Percentiles rank a stretch among this genome's conserved stretches.
phyloP scores from a whole-genome alignment of 2,113 vertebrate genomes.

The Brachyhypopomus gauderio region DNA sequence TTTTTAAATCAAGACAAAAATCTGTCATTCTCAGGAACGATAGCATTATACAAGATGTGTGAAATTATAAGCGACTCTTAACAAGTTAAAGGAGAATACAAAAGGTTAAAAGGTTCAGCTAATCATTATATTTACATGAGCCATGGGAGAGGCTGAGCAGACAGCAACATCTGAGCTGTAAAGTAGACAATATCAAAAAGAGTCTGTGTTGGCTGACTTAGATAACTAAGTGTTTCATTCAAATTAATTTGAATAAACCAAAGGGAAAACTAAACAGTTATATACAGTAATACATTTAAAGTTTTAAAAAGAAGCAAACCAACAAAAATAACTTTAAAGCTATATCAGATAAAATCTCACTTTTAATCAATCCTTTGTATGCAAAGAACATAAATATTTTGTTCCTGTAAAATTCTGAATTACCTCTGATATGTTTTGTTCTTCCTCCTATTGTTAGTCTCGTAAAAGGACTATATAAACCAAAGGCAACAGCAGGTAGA shows the following conservation, averaged over 20 bases:
- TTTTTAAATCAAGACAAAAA: slow-evolving; percentile 55
- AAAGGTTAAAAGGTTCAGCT: slow-evolving; percentile 54
- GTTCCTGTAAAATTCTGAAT: slow-evolving; percentile 64
- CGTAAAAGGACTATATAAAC: slow-evolving; percentile 69
- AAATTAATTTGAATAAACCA: slow-evolving; percentile 60
- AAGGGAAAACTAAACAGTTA: slow-evolving; percentile 44
- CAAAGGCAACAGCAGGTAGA: slow-evolving; percentile 78
- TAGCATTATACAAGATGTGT: slow-evolving; percentile 49
- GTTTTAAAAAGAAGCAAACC: slow-evolving; percentile 32
- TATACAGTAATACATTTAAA: slow-evolving; percentile 63
- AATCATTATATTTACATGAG: slow-evolving; percentile 66
- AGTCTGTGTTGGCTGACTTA: slow-evolving; percentile 37
- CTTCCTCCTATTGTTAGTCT: slow-evolving; percentile 63
- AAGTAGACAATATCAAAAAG: slow-evolving; percentile 49
- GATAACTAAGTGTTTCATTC: slow-evolving; percentile 35
- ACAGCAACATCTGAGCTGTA: slow-evolving; percentile 43
- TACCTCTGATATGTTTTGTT: slow-evolving; percentile 71
- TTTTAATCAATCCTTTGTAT: slow-evolving; percentile 57
- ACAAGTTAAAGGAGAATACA: slow-evolving; percentile 64
- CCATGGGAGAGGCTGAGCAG: slow-evolving; percentile 37
- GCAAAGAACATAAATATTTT: slow-evolving; percentile 63
- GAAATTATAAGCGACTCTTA: slow-evolving; percentile 58
- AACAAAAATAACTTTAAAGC: slow-evolving; percentile 70
- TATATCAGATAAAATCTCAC: slow-evolving; percentile 69
- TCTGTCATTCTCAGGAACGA: slow-evolving; percentile 51